phyloP scores from a whole-genome alignment of 2,113 vertebrate species.

The Leptosomus discolor region DNA sequence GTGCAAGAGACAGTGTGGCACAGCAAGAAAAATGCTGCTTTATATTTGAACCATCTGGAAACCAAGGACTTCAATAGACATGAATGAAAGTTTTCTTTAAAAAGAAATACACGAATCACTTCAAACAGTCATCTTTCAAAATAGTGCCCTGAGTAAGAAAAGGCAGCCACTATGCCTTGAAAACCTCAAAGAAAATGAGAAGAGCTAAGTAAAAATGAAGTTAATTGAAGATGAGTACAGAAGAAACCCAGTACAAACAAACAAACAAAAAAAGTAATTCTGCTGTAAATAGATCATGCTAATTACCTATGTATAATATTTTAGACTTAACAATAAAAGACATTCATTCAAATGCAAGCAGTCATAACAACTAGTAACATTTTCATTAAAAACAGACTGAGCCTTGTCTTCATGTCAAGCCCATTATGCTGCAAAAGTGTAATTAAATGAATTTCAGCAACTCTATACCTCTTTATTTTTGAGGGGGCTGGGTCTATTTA shows the following conservation, averaged over 20 bases:
- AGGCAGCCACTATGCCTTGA: background rate
- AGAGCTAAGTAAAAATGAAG: background rate
- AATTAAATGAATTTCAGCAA: constrained; percentile 17
- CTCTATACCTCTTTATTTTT: background rate
- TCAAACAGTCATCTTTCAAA: background rate
- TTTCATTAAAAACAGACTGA: constrained; percentile 32
- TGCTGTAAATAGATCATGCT: background rate
- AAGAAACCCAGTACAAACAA: background rate
- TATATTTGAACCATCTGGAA: constrained; percentile 14
- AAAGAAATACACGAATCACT: background rate
- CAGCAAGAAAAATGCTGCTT: background rate
- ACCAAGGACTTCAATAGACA: background rate
- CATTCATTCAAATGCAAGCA: background rate
- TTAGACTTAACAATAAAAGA: background rate
- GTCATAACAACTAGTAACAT: background rate
- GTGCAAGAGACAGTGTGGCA: background rate
- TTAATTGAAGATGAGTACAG: background rate
- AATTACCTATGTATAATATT: background rate
- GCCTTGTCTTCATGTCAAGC: background rate
- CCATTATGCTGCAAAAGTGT: background rate
- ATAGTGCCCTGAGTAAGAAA: background rate
- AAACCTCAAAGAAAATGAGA: background rate
- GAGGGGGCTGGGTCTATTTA: background rate
- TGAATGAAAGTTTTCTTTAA: background rate
- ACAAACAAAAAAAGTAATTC: background rate